phyloP scores from a whole-genome alignment of 2,888 invertebrate species.

The Tiliacea citrago region DNA sequence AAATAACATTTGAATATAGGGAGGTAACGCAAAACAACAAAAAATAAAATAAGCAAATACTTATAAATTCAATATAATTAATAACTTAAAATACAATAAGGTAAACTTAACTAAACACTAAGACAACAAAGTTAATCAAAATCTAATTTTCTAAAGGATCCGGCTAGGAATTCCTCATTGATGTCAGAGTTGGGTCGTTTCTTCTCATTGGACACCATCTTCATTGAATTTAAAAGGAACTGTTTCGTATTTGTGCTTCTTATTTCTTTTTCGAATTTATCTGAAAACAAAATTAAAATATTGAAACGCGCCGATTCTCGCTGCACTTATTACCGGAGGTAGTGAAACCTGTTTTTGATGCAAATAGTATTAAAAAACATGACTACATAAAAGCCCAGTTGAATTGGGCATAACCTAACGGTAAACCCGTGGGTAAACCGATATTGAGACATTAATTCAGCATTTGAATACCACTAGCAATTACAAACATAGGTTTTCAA shows the following conservation, averaged over 20 bases:
- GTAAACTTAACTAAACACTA: conserved; percentile 21
- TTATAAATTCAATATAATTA: conserved; percentile 23
- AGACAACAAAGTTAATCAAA: conserved; percentile 73
- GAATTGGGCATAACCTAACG: no score
- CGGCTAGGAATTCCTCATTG: conserved; percentile 80
- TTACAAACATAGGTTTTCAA: no score
- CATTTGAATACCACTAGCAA: no score
- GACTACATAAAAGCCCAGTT: no score
- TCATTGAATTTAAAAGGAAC: conserved; percentile 75
- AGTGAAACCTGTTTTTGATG: no score
- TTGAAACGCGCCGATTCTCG: no score
- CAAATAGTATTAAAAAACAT: no score
- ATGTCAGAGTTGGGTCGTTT: conserved; percentile 74
- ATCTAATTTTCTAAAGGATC: conserved; percentile 83
- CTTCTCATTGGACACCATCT: conserved; percentile 80
- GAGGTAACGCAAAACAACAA: background rate
- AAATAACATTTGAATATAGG: no score
- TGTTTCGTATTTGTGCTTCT: conserved; percentile 76
- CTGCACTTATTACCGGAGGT: no score
- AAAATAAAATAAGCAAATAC: background rate
- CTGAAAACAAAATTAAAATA: conserved; percentile 67
- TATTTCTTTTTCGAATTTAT: conserved; percentile 78
- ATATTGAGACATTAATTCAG: no score
- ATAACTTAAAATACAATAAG: conserved; percentile 6
- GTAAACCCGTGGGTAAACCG: no score